These are phyloP conservation scores for Ichneumoninae sp. DNA, from an alignment of 2,888 invertebrate species.

Conservation along the genomic window DNA sequence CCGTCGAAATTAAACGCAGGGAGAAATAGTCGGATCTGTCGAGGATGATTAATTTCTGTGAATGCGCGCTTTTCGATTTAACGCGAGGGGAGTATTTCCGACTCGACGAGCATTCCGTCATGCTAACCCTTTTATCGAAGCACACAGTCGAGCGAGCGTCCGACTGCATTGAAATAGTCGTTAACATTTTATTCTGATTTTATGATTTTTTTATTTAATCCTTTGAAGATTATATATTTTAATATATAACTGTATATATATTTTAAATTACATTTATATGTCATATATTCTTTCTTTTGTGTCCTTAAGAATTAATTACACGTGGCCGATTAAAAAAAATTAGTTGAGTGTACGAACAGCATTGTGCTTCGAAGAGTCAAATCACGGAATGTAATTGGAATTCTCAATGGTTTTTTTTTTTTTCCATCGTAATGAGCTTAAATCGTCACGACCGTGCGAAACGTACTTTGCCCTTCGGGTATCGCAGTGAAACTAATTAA, in stretches of 20 bases:
- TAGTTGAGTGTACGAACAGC: too few species aligned
- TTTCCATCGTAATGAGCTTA: neutral
- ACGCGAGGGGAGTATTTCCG: neutral
- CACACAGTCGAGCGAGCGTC: too few species aligned
- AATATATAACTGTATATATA: too few species aligned
- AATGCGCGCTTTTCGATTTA: conserved; percentile 48
- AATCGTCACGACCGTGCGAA: neutral
- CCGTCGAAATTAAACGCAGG: conserved; percentile 20
- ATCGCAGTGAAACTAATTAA: conserved; percentile 38
- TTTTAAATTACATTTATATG: neutral
- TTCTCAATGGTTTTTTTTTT: neutral
- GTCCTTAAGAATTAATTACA: neutral
- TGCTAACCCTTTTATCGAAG: too few species aligned
- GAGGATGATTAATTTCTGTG: conserved; percentile 51
- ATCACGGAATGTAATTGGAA: conserved; percentile 11
- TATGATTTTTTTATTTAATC: neutral
- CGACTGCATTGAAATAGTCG: neutral
- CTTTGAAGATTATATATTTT: neutral
- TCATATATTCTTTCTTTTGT: neutral
- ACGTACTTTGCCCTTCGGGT: neutral
- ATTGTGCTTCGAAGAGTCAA: neutral
- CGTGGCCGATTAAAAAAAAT: too few species aligned
- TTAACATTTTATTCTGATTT: neutral
- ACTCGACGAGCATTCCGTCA: neutral
- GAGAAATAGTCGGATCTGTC: conserved; percentile 21